These are phyloP conservation scores for Patella ulyssiponensis DNA, from an alignment of 2,888 invertebrate species.

Conservation along the genomic window DNA sequence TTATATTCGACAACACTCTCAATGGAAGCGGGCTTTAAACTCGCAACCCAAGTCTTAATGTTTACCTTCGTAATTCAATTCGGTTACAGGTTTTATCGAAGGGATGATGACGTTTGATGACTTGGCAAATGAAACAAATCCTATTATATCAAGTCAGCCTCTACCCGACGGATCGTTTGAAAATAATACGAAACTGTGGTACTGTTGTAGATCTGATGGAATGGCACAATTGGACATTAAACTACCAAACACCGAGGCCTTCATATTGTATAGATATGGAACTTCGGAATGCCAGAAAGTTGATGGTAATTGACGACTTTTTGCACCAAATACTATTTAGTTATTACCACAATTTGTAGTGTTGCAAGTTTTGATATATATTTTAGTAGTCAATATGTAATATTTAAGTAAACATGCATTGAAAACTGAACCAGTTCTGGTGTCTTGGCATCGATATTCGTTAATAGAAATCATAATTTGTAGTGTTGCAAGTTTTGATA, in stretches of 20 bases:
- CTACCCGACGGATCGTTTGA: background rate
- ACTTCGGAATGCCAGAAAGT: background rate
- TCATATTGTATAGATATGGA: background rate
- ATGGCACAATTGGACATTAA: background rate
- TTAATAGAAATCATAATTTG: no score
- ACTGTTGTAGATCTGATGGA: slow-evolving; percentile 4
- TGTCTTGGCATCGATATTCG: no score
- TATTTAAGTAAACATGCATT: no score
- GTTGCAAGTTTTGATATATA: no score
- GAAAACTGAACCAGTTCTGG: no score
- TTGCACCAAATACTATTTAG: no score
- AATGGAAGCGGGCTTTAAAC: no score
- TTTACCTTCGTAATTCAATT: background rate
- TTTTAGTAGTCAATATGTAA: no score
- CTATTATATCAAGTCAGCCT: background rate
- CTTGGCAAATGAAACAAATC: background rate
- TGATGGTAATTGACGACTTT: background rate
- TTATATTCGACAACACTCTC: no score
- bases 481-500: no score
- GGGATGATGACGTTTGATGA: background rate
- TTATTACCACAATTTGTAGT: no score
- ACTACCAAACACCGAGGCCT: background rate
- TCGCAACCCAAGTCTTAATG: background rate
- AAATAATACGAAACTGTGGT: background rate
- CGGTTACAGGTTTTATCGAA: background rate